Evolutionary conservation across 2,888 invertebrate species (phyloP), one percentile per base, ranked within the genome.

Genomic region (Tineola bisselliella): DNA sequence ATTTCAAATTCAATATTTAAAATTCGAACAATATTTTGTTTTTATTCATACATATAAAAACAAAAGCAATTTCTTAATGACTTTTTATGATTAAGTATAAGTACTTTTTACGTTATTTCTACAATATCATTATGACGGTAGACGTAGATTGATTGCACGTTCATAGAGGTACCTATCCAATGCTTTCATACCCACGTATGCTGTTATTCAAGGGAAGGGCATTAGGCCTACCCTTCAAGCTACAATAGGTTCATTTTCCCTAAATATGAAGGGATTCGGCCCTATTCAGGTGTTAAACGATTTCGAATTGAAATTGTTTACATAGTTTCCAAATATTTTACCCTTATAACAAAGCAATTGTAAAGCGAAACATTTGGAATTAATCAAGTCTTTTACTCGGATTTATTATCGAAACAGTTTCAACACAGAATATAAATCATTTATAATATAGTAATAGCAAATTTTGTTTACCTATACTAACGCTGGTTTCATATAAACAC

Each of bases 221-320:
- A 48, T 48, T 48, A 48, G 48, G 48, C 48, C 48, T 48, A 48
- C 48, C 48, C 48, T 48, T 48, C 17, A 48, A 48, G 15, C 48
- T 48, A 48, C 48, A 48, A 48, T 48, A 48, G 48, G 17, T 15
- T 15, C 17, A 48, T 48, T 48, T 15, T 48, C n/a, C 48, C 17
- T 48, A 17, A 48, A 38, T 38, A 38, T 38, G 38, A 38, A 38
- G 25, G 25, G 25, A 25, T 25, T 25, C 25, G 25, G 10, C 3
- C 38, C 38, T 38, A 38, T 38, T 38, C 38, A 38, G 10, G 10
- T 38, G 11, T 12, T 38, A 38, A 38, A 38, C 38, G n/a, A 38
- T 10, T 38, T 38, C 38, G 38, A 38, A 38, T 38, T 38, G 38
- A 38, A 38, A 38, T n/a, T n/a, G 38, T 25, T 2, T 4, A 4